Evolutionary conservation across 2,113 vertebrate species (phyloP).

Genomic region (Zingel zingel): DNA sequence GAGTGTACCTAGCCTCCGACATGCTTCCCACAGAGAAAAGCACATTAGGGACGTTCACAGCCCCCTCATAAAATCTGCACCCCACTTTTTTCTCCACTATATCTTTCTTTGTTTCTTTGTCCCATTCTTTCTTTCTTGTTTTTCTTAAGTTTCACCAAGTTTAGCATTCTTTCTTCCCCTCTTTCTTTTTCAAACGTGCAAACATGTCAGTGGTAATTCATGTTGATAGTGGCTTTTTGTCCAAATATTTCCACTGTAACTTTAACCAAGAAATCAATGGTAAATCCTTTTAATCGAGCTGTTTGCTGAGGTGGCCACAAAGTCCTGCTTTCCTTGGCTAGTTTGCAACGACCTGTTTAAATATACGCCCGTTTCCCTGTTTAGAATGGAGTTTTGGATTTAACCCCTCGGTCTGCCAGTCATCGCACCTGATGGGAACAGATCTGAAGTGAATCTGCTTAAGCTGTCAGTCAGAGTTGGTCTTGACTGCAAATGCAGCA

Average conservation of each 20-base stretch:
- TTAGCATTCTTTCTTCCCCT: slow-evolving; percentile 29
- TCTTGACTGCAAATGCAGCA: slow-evolving; percentile 51
- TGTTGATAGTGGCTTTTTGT: slow-evolving; percentile 75
- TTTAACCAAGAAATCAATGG: slow-evolving; percentile 77
- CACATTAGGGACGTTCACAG: slow-evolving; percentile 27
- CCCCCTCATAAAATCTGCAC: slow-evolving; percentile 40
- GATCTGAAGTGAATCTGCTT: slow-evolving; percentile 55
- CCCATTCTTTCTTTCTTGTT: slow-evolving; percentile 27
- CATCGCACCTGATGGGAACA: slow-evolving; percentile 71
- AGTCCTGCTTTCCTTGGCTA: slow-evolving; percentile 78
- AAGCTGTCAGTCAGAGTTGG: slow-evolving; percentile 60
- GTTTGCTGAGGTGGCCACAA: slow-evolving; percentile 78
- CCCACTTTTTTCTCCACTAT: slow-evolving; percentile 33
- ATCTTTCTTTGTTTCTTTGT: slow-evolving; percentile 35
- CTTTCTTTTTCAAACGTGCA: slow-evolving; percentile 58
- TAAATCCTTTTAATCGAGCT: slow-evolving; percentile 79
- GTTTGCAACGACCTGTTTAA: slow-evolving; percentile 71
- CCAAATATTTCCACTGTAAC: slow-evolving; percentile 84
- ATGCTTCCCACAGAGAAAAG: slow-evolving; percentile 54
- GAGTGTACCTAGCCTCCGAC: slow-evolving; percentile 49
- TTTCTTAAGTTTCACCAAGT: slow-evolving; percentile 55
- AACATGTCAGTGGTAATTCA: slow-evolving; percentile 82
- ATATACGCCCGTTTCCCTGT: slow-evolving; percentile 66
- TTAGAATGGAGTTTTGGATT: slow-evolving; percentile 71
- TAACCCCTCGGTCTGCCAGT: slow-evolving; percentile 49